Evolutionary conservation across 2,888 invertebrate genomes (phyloP), one percentile per base, ranked within the genome.

Genomic region (Polydrusus cervinus): DNA sequence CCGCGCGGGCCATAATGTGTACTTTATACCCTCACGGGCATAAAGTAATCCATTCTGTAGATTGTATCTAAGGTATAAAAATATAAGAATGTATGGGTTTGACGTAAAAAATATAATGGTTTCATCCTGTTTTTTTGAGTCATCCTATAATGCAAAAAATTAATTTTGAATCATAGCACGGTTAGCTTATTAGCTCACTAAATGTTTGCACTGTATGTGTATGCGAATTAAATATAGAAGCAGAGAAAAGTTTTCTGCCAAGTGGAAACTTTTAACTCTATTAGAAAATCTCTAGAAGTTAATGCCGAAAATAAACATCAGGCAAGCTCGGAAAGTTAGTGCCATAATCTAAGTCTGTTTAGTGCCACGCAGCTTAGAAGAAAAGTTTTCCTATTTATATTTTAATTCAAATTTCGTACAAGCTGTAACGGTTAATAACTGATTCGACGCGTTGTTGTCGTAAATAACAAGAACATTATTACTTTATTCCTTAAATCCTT

Each of bases 351-450:
- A 18, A 38, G 57, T 38, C 38, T 18, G 18, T 60, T 60, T 60
- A 38, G 18, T 38, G 38, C 38, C 14, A 18, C 38, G 16, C 38
- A 57, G 55, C 20, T 73, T 64, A 53, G 57, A 73, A 69, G 69
- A 70, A 73, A 76, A 75, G 51, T 73, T 69, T 76, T 68, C 70
- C 64, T 55, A 68, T 73, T 76, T 73, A 60, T 65, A 60, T 53
- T 62, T 68, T 76, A 76, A 76, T 73, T 74, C 74, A 74, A 74
- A 74, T 74, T 64, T 11, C 18, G 18, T 30, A 55, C 64, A 53
- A 62, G 64, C 62, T 47, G 34, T 55, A 71, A 57, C 38, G 65
- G 57, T 65, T 57, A 65, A 66, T 66, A 65, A 71, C 55, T 71
- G 71, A 53, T 71, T 64, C 64, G 64, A 64, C 64, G 71, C 53